Evolutionary conservation across 2,113 vertebrate species (phyloP), one percentile per base, ranked within the genome.

Genomic region (Ailuropoda melanoleuca): DNA sequence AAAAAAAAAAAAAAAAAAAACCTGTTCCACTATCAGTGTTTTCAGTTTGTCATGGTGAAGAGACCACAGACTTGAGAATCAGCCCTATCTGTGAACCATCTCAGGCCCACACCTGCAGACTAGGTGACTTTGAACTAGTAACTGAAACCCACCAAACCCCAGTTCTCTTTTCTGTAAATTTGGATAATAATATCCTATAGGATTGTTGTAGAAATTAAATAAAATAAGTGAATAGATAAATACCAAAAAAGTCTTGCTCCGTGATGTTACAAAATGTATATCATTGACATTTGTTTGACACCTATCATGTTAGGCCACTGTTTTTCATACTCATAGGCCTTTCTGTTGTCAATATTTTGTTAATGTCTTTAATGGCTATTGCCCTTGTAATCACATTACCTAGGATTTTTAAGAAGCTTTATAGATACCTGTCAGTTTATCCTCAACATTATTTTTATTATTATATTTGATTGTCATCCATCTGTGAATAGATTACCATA

Each of bases 401-500:
- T 83, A 80, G 10, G 94, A 92, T 81, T 62, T 74, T 96, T 96
- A 89, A 37, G 56, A 92, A 95, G 48, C 26, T 86, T 87, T 31
- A 48, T 66, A 66, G 4, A 29, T 81, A 0, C 84, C 62, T 85
- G 18, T 66, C 55, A n/a, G n/a, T 81, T 95, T 80, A 88, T 29
- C 18, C 70, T 77, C 55, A 90, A 50, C 21, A 48, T 81, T 89
- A 94, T 53, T 93, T 80, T 86, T 83, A 81, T 78, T 81, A 53
- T 78, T 60, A 66, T 82, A 93, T 82, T 62, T 75, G 34, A 77
- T 39, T 90, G 8, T 55, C 14, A 56, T 70, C 8, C 29, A 88
- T 72, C 68, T 95, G 31, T 95, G 37, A 88, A 55, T 83, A 82
- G 46, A 90, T 60, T 72, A 31, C 3, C 81, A 9, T 77, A 64